phyloP scores from a whole-genome alignment of 2,888 invertebrate species.

The Nezara viridula region DNA sequence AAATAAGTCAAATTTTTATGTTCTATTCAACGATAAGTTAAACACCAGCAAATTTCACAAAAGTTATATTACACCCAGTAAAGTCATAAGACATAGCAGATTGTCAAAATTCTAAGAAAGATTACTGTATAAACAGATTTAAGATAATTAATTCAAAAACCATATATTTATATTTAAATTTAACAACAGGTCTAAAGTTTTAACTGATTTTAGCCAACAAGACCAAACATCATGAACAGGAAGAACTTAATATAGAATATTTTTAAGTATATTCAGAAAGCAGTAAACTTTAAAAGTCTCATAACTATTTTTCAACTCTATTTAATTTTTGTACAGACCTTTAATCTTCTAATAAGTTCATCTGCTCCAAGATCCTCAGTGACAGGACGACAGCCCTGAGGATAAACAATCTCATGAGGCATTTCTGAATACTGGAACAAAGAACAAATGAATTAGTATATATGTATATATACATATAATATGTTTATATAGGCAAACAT shows the following conservation, averaged over 20 bases:
- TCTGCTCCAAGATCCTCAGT: conserved; percentile 95
- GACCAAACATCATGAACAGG: neutral
- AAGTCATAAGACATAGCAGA: no score
- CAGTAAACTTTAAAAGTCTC: neutral
- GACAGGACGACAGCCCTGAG: conserved; percentile 94
- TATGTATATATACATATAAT: neutral
- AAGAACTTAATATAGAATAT: neutral
- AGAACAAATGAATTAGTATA: neutral
- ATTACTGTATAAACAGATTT: no score
- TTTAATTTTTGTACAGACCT: conserved; percentile 74
- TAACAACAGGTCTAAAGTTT: neutral
- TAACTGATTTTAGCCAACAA: neutral
- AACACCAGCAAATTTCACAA: no score
- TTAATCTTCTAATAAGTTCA: conserved; percentile 93
- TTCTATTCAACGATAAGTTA: no score
- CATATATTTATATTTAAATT: no score
- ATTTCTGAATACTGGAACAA: conserved; percentile 6
- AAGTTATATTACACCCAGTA: no score
- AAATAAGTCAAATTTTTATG: no score
- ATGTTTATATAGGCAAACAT: no score
- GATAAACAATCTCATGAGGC: conserved; percentile 78
- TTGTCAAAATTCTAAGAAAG: no score
- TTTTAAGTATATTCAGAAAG: neutral
- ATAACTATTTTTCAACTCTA: neutral
- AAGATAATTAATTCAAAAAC: no score